Percentiles rank a stretch among this genome's conserved stretches.
phyloP scores from a whole-genome alignment of 2,888 invertebrate genomes.

The Byasa hedistus region DNA sequence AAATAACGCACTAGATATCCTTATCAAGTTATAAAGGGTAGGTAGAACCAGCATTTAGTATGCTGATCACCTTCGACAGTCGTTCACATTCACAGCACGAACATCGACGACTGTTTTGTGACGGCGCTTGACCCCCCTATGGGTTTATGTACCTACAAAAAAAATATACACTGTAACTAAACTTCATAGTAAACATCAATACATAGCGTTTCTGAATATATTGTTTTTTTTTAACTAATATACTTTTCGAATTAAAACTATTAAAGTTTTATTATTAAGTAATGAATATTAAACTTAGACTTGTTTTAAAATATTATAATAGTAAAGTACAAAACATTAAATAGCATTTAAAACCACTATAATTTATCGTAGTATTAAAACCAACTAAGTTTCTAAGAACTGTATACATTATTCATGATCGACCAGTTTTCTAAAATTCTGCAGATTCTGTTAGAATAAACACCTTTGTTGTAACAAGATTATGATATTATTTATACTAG shows the following conservation, averaged over 20 bases:
- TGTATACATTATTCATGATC: not conserved
- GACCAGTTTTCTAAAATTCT: not conserved
- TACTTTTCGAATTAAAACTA: not conserved
- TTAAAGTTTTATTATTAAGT: not conserved
- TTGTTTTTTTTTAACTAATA: not conserved
- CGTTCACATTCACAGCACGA: slow-evolving; percentile 18
- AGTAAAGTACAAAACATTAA: not conserved
- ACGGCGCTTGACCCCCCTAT: not conserved
- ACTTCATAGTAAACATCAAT: not conserved
- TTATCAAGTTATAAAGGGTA: slow-evolving; percentile 4
- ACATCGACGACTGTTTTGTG: not conserved
- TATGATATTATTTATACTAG: not conserved
- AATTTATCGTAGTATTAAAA: not conserved
- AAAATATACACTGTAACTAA: not conserved
- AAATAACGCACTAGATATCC: slow-evolving; percentile 1
- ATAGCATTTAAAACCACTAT: not conserved
- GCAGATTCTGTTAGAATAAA: not conserved
- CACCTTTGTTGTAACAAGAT: not conserved
- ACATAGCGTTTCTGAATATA: too few relatives aligned
- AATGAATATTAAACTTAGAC: not conserved
- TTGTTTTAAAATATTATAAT: not conserved
- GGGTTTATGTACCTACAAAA: not conserved
- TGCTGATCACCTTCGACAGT: slow-evolving; percentile 5
- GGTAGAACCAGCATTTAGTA: slow-evolving; percentile 4
- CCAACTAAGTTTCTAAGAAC: not conserved